Base-by-base conservation (phyloP, 2,113 vertebrate genomes). In the Sprattus sprattus region DNA sequence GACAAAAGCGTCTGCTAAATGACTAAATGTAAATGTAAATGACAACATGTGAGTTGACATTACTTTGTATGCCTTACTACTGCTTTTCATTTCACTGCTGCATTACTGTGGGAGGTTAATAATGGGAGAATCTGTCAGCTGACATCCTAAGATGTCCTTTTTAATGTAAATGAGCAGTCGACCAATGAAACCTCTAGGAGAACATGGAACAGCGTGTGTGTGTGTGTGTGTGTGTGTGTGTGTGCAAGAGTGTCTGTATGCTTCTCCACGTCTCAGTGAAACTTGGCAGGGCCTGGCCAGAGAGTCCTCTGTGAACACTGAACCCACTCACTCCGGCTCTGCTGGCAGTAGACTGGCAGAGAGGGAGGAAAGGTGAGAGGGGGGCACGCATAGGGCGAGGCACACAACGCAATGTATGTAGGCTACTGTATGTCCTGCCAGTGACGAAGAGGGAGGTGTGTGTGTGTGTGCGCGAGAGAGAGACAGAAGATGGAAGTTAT, bases 261-360 rank as follows among this genome's bases (percentile, higher is more conserved):
- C 87, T 71, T 82, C 54, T 86, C 88, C 83, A 85, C 83, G 44
- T 60, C 67, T 22, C 4, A 57, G 86, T 89, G 89, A 90, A 86
- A 90, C 87, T 86, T 88, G 89, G 86, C 89, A 83, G 54, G 45
- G 60, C 45, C 71, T 45, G 50, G 47, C n/a, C 15, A 45, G 57
- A 67, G 57, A 81, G 83, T 20, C 64, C 85, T 64, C 84, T 86
- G 86, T 88, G 84, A 87, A 84, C 80, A 87, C 54, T 89, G 88
- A 89, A 87, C 84, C 50, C 86, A 82, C 86, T 89, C 85, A 85
- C 86, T 75, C 85, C 86, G 60, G 64, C 82, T 78, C 46, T 57
- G 80, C 82, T 83, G 87, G 60, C 81, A 81, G 45, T 20, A 3
- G 44, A 22, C 32, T 32, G 81, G 11, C 25, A 67, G 3, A 13